Evolutionary conservation across 2,113 vertebrate species (phyloP).

Genomic region (Gallinago jamesoni): DNA sequence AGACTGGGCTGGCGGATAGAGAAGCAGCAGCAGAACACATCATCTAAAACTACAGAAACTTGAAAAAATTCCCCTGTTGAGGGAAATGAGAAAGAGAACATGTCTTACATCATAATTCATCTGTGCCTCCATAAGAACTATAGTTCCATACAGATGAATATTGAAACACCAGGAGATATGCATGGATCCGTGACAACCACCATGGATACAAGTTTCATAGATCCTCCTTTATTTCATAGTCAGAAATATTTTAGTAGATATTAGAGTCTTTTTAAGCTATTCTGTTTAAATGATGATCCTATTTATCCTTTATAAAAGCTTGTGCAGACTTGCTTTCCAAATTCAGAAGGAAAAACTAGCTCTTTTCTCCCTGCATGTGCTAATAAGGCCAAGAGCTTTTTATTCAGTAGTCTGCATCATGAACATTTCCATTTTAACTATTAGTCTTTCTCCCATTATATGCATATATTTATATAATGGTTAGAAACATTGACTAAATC

Average conservation of each 20-base stretch:
- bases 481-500: neutral
- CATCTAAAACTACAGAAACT: neutral
- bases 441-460: neutral
- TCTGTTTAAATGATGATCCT: neutral
- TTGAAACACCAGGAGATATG: neutral
- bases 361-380: neutral
- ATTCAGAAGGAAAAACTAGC: neutral
- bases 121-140: neutral
- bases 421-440: neutral
- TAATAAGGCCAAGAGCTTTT: neutral
- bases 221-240: neutral
- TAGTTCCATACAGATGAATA: neutral
- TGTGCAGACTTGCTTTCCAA: neutral
- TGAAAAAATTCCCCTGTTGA: neutral
- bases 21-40: neutral
- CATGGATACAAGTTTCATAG: neutral
- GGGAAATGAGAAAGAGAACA: neutral
- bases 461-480: neutral
- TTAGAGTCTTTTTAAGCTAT: neutral
- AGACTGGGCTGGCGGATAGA: neutral
- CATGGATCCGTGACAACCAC: neutral
- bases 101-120: neutral
- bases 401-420: neutral
- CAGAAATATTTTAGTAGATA: neutral
- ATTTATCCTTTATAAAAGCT: neutral